Percentiles rank a stretch among this genome's conserved stretches.
These are phyloP conservation scores for Heterochromis multidens DNA, from an alignment of 2,113 vertebrate genomes.

Conservation along the genomic window DNA sequence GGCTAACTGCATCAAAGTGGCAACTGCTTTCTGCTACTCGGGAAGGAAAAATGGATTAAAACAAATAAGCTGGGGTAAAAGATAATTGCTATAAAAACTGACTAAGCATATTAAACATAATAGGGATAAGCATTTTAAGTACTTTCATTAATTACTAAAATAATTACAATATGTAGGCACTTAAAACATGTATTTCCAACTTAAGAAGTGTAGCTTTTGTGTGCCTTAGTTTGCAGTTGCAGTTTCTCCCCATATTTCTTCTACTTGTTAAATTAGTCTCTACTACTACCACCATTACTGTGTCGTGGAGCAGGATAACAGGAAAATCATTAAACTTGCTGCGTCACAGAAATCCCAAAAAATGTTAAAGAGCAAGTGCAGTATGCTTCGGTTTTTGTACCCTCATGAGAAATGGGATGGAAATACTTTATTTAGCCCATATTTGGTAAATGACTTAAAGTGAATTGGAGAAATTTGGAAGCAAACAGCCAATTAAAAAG, in stretches of 20 bases:
- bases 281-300: background rate
- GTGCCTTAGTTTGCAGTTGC: background rate
- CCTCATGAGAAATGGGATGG: background rate
- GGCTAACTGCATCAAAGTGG: slow-evolving; percentile 7
- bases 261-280: background rate
- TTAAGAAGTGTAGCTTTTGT: background rate
- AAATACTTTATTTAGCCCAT: background rate
- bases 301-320: background rate
- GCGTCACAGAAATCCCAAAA: too few relatives aligned
- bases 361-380: background rate
- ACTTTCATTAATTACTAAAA: background rate
- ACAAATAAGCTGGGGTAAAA: background rate
- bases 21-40: background rate
- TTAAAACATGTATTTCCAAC: background rate
- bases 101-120: background rate
- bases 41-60: background rate
- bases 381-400: background rate
- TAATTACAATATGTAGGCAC: background rate
- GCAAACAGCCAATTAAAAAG: background rate
- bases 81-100: background rate
- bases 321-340: background rate
- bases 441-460: background rate
- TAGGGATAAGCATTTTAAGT: slow-evolving; percentile 11
- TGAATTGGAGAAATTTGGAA: background rate
- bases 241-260: background rate